Conservation (phyloP, 2,113 vertebrate genomes). For the Tricholaema leucomelas region DNA sequence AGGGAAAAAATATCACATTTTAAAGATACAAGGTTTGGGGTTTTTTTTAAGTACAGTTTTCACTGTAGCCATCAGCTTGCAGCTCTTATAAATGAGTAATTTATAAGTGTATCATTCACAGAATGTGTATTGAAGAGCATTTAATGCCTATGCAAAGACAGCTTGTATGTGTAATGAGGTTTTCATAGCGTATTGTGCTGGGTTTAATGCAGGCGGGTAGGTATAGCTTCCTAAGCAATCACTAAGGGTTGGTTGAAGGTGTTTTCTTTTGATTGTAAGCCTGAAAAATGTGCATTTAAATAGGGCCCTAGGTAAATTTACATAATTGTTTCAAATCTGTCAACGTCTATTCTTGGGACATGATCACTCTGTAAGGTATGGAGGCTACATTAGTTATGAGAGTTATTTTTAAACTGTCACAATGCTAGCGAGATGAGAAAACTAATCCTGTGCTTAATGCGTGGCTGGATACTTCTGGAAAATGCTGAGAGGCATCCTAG, state of each 20-base stretch:
- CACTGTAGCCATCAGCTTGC: conserved; percentile 14
- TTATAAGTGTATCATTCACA: conserved; percentile 70
- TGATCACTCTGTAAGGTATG: conserved; percentile 5
- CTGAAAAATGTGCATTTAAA: conserved; percentile 64
- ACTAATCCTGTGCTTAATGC: conserved; percentile 27
- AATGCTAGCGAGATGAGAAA: conserved; percentile 22
- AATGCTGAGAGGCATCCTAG: neutral
- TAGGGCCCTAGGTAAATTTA: conserved; percentile 24
- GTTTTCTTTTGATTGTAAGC: conserved; percentile 2
- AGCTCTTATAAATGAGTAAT: conserved; percentile 74
- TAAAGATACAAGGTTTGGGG: too few relatives aligned
- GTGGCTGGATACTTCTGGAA: conserved; percentile 30
- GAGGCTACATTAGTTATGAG: neutral
- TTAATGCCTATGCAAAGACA: conserved; percentile 73
- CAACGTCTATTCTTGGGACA: conserved; percentile 38
- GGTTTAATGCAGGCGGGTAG: conserved; percentile 46
- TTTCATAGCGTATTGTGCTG: conserved; percentile 69
- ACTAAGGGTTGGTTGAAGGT: neutral
- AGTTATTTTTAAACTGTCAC: neutral
- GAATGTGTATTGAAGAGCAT: neutral
- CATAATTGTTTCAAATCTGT: conserved; percentile 64
- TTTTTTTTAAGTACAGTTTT: neutral
- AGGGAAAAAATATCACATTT: conserved; percentile 1
- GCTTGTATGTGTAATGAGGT: conserved; percentile 68
- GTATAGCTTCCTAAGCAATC: conserved; percentile 70